Conservation (phyloP, 2,113 vertebrate genomes). For the Zosterops borbonicus region DNA sequence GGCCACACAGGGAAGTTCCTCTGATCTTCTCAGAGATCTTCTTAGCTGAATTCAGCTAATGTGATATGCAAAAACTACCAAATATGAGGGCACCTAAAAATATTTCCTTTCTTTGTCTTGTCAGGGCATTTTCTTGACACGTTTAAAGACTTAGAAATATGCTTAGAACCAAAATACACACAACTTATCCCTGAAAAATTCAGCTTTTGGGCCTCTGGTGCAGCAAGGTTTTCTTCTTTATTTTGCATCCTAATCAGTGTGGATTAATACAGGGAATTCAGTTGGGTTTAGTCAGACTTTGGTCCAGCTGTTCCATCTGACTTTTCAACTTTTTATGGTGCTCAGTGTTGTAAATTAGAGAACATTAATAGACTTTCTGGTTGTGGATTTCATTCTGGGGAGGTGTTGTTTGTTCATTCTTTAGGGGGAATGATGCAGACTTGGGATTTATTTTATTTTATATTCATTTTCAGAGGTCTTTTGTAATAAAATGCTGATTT, state of each 20-base stretch:
- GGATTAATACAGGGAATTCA: not conserved
- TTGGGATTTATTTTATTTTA: not conserved
- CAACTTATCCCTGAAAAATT: not conserved
- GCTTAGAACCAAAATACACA: not conserved
- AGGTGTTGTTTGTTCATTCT: not conserved
- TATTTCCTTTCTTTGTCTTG: slow-evolving; percentile 24
- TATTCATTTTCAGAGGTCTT: not conserved
- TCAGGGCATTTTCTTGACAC: not conserved
- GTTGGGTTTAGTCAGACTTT: not conserved
- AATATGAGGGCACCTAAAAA: not conserved
- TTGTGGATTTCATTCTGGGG: not conserved
- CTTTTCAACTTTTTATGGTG: not conserved
- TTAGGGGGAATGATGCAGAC: not conserved
- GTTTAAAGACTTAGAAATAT: not conserved
- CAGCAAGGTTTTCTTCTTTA: not conserved
- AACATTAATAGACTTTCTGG: not conserved
- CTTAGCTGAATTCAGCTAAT: not conserved
- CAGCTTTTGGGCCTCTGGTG: not conserved
- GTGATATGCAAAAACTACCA: not conserved
- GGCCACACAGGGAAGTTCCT: not conserved
- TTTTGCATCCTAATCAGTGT: not conserved
- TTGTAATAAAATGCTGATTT: not conserved
- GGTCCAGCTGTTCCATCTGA: not conserved
- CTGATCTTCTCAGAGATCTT: slow-evolving; percentile 41
- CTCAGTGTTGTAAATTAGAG: not conserved